These are phyloP conservation scores for Colistium nudipinnis DNA, from an alignment of 2,113 vertebrate genomes.

Conservation along the genomic window DNA sequence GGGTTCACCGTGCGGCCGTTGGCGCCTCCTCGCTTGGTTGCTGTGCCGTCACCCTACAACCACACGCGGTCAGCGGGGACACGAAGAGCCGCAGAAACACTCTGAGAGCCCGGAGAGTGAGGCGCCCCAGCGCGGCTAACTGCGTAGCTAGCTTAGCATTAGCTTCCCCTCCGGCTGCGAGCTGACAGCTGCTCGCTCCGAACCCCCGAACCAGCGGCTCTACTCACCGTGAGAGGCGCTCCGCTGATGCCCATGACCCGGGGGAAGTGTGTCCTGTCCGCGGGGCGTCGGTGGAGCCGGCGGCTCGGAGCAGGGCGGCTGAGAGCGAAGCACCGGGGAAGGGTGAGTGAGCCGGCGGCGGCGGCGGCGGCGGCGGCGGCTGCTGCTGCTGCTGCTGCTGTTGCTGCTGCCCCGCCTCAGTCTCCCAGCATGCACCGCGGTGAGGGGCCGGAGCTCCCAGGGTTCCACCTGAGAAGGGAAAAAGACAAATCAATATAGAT, in stretches of 20 bases:
- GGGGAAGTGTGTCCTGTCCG: conserved; percentile 10
- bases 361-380: conserved; percentile 64
- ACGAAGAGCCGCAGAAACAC: not conserved
- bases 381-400: conserved; percentile 27
- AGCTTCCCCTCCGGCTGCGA: conserved; percentile 21
- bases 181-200: conserved; percentile 46
- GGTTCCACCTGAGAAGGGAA: no score
- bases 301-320: not conserved
- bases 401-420: conserved; percentile 32
- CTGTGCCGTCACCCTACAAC: not conserved
- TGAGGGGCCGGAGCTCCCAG: not conserved
- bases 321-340: not conserved
- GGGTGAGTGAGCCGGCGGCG: conserved; percentile 10
- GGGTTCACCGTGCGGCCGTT: not conserved
- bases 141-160: conserved; percentile 57
- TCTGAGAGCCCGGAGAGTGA: not conserved
- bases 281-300: not conserved
- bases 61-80: fast-evolving
- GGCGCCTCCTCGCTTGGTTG: not conserved
- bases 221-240: conserved; percentile 62
- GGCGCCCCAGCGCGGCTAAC: conserved; percentile 38
- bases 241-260: conserved; percentile 64
- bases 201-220: not conserved
- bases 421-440: conserved; percentile 78
- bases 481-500: no score